Evolutionary conservation across 1,140 invertebrate genomes (phyloP), one percentile per base, ranked within the genome.

Genomic region (Eumaeus atala): DNA sequence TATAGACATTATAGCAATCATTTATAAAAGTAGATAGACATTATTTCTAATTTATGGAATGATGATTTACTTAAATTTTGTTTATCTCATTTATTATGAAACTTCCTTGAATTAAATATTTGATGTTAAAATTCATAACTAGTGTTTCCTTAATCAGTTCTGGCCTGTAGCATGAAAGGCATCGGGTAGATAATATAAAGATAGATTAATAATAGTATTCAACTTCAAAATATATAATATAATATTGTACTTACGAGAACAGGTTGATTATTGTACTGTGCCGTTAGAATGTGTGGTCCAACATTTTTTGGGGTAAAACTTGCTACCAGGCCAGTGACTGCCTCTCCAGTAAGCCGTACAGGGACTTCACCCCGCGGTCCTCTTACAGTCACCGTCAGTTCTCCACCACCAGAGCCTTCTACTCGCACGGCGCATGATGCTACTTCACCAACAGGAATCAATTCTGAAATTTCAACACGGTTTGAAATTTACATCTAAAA

Each of bases 241-340:
- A 28, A 28, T 28, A 28, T 6, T 28, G 28, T 35, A 77, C 71
- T 66, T 67, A 89, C 88, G 37, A 87, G 84, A 11, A 97, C 93
- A 7, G 94, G 92, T 66, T 95, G 93, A 14, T 95, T 95, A 83
- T 97, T 97, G 78, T 98, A 97, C 76, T 96, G 95, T 35, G 97
- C 94, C 55, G 92, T 93, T 38, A 99, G 92, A 38, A 93, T 92
- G 81, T 99, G 96, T 0, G 95, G 93, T 51, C 97, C 97, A 37
- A 98, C 96, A 81, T 94, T 92, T 54, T 90, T 91, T 17, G 97
- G 96, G 36, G 94, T 95, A 74, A 98, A 98, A 78, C 97, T 96
- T 16, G 95, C 95, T 0, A 94, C 94, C 62, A 97, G 95, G 11
- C 95, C 95, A 62, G 91, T 91, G 72, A 95, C 92, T 44, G 95